Base-by-base conservation (phyloP, 2,888 invertebrate genomes). In the Mythimna vitellina region DNA sequence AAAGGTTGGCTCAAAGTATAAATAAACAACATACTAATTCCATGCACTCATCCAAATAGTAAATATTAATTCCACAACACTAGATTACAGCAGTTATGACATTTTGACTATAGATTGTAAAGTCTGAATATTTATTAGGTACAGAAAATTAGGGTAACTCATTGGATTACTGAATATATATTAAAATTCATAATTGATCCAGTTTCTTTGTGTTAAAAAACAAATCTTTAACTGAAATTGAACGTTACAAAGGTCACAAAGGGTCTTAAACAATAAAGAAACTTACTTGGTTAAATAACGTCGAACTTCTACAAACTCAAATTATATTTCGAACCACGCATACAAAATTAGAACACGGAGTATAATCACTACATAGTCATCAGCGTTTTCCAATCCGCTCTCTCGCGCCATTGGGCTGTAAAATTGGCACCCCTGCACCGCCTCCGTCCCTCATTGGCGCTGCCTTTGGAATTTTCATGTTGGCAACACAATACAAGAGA, bases 361-460 rank as follows among this genome's bases (percentile, higher is more conserved):
- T 69, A 84, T 88, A 88, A 90, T 88, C 87, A 87, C 82, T 77
- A 79, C 78, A 80, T 78, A 86, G 85, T 88, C 88, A 88, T 89
- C 87, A 85, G 81, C 83, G 86, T 74, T 88, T 86, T 82, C 87
- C 87, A 88, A 90, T 90, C 90, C 86, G 84, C 80, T 87, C 88
- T 88, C 81, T 81, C 91, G 91, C 85, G 78, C 85, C 92, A 89
- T 65, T 91, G 92, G 82, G 71, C 88, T 82, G 92, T 88, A 83
- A 92, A 92, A 92, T 92, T 92, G 90, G 82, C 87, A 84, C 87
- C 86, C 86, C 84, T 84, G 83, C 81, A 82, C 83, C 78, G 60
- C 74, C 84, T 72, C 78, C 76, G 80, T 65, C 83, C 82, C 80
- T 83, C 82, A 84, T 86, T 86, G 85, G 78, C 81, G 69, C 71